Percentiles rank a stretch among this genome's conserved stretches.
Conservation (phyloP, 2,113 vertebrate species). For the Natator depressus region DNA sequence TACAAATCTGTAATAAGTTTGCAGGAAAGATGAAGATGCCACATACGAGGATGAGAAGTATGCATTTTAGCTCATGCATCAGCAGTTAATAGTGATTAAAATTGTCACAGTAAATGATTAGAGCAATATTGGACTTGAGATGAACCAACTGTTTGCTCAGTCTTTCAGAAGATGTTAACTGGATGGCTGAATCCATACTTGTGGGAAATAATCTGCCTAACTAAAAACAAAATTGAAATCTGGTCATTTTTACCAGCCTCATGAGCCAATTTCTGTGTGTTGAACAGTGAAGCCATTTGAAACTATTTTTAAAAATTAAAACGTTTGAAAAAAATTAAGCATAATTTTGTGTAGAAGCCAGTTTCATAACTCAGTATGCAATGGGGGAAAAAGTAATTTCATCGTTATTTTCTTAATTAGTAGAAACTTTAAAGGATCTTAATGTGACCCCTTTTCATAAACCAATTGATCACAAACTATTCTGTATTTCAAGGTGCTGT, state of each 20-base stretch:
- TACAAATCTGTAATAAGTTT: background rate
- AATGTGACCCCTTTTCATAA: background rate
- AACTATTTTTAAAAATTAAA: background rate
- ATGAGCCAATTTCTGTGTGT: background rate
- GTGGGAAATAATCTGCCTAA: background rate
- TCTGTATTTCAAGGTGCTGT: background rate
- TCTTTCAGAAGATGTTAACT: background rate
- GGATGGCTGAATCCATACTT: background rate
- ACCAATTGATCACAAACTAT: background rate
- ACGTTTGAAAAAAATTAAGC: background rate
- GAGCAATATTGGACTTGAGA: background rate
- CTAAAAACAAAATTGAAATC: background rate
- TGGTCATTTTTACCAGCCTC: background rate
- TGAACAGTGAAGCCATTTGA: background rate
- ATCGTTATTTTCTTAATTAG: background rate
- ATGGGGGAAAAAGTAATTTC: background rate
- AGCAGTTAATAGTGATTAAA: background rate
- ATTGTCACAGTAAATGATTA: background rate
- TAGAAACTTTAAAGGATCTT: background rate
- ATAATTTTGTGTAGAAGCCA: background rate
- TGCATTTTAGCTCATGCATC: background rate
- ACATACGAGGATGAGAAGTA: background rate
- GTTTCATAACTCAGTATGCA: background rate
- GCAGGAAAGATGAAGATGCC: background rate
- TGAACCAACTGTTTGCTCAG: background rate